Evolutionary conservation across 2,888 invertebrate species (phyloP).

Genomic region (Gandaritis pyraliata): DNA sequence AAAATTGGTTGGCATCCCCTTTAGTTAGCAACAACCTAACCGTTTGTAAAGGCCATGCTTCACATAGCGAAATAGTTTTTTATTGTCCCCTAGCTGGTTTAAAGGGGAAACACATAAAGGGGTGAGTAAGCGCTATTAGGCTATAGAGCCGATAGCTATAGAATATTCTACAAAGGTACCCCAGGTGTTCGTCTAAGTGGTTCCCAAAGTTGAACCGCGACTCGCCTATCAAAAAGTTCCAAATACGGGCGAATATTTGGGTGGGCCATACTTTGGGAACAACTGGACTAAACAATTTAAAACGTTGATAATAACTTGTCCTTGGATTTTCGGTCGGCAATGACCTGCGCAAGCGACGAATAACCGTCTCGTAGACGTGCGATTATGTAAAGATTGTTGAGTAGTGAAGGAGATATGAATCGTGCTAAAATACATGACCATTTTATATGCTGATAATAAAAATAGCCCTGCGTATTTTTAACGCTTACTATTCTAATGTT

Average conservation of each 20-base stretch:
- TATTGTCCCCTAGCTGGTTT: slow-evolving; percentile 11
- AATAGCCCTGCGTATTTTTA: neutral
- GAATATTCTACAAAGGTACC: slow-evolving; percentile 33
- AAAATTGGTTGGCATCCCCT: slow-evolving; percentile 22
- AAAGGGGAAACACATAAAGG: slow-evolving; percentile 26
- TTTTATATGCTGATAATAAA: neutral
- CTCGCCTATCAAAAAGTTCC: no score
- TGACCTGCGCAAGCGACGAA: slow-evolving; percentile 65
- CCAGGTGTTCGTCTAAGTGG: slow-evolving; percentile 42
- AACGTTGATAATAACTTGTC: slow-evolving; percentile 59
- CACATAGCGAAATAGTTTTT: slow-evolving; percentile 6
- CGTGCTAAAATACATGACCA: neutral
- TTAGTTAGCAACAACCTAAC: slow-evolving; percentile 14
- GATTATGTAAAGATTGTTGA: slow-evolving; percentile 48
- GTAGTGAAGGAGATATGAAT: slow-evolving; percentile 29
- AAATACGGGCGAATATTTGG: no score
- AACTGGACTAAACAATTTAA: slow-evolving; percentile 23
- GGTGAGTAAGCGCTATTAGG: slow-evolving; percentile 7
- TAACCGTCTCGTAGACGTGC: slow-evolving; percentile 56
- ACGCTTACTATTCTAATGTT: neutral
- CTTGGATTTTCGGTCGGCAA: slow-evolving; percentile 69
- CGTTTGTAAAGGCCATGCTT: slow-evolving; percentile 13
- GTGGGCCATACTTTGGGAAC: no score
- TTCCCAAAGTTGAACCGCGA: no score
- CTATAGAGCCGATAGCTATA: slow-evolving; percentile 26